phyloP scores from a whole-genome alignment of 1,140 invertebrate species.

The Globodera ellingtonae region DNA sequence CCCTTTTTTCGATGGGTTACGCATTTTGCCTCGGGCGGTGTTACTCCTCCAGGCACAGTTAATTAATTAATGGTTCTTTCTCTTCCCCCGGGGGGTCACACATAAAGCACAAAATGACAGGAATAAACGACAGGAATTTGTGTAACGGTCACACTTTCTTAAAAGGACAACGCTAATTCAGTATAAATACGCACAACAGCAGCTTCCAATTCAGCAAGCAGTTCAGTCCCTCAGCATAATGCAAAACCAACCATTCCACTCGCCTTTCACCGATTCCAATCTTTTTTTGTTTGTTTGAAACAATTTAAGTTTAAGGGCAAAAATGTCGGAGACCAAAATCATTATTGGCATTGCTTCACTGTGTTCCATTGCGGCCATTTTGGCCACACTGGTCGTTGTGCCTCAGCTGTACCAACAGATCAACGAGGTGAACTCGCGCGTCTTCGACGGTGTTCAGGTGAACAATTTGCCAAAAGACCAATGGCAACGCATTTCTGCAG shows the following conservation, averaged over 20 bases:
- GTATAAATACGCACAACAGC: neutral
- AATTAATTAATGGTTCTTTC: slow-evolving; percentile 1
- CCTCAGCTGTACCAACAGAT: slow-evolving; percentile 45
- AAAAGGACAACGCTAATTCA: neutral
- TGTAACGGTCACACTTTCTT: neutral
- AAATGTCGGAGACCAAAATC: slow-evolving; percentile 45
- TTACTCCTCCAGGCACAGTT: neutral
- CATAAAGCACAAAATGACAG: neutral
- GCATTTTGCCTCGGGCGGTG: neutral
- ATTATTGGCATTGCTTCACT: slow-evolving; percentile 47
- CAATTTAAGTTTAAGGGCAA: slow-evolving; percentile 11
- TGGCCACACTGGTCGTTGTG: slow-evolving; percentile 45
- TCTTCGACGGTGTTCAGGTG: slow-evolving; percentile 38
- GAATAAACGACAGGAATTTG: neutral
- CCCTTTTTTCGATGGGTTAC: neutral
- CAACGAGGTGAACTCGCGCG: slow-evolving; percentile 41
- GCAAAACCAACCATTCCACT: no score
- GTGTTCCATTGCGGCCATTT: slow-evolving; percentile 44
- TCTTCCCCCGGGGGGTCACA: neutral
- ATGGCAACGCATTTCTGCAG: neutral
- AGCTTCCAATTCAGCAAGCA: neutral
- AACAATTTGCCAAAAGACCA: neutral
- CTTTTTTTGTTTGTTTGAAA: no score
- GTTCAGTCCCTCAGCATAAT: neutral
- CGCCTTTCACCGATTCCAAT: no score